A percentile compares a stretch with the other conserved stretches of the same genome.
phyloP scores from a whole-genome alignment of 2,113 vertebrate genomes.

The Panurus biarmicus region DNA sequence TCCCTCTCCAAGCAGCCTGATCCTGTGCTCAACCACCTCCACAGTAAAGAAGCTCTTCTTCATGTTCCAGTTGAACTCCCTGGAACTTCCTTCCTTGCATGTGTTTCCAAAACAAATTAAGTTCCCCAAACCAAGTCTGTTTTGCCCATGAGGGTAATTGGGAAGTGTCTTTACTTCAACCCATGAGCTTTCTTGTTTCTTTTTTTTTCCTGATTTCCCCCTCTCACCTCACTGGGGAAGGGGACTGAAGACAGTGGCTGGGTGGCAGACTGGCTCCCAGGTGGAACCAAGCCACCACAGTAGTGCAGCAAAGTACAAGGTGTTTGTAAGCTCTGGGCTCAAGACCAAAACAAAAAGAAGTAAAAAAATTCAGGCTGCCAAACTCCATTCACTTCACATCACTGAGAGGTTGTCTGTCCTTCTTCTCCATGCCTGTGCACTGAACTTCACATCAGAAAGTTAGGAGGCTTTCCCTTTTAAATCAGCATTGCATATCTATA shows the following conservation, averaged over 20 bases:
- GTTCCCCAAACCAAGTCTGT: neutral
- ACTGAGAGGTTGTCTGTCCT: accelerated
- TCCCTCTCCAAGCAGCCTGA: neutral
- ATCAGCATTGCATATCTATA: neutral
- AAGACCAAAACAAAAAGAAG: neutral
- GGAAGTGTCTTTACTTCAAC: neutral
- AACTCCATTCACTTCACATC: accelerated
- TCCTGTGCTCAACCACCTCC: neutral
- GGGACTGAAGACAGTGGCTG: neutral
- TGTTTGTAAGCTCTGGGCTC: neutral
- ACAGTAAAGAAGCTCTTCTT: neutral
- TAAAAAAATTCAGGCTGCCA: neutral
- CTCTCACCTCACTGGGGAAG: neutral
- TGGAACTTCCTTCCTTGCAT: neutral
- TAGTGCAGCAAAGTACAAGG: neutral
- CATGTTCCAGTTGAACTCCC: neutral
- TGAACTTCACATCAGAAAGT: neutral
- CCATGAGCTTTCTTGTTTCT: neutral
- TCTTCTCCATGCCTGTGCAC: neutral
- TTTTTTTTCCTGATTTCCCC: neutral
- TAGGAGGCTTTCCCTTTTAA: neutral
- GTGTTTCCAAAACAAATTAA: neutral
- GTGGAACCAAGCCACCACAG: too few species aligned
- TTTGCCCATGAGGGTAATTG: neutral
- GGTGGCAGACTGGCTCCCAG: neutral